Base-by-base conservation (phyloP, 2,888 invertebrate species). In the Drosophila longiperda region DNA sequence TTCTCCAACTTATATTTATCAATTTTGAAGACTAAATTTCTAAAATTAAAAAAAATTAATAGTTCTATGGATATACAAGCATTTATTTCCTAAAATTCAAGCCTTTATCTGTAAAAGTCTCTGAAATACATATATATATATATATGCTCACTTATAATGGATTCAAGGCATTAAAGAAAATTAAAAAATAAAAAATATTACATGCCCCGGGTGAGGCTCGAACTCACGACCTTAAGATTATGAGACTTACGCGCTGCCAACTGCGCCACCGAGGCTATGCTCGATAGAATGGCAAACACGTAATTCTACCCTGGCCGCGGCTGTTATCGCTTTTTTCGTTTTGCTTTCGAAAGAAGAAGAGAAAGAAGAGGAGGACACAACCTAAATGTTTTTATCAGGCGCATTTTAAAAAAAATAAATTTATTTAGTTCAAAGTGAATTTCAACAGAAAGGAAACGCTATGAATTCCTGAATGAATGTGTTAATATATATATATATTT, bases 201-300 rank as follows among this genome's bases (percentile, higher is more conserved):
- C 78, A 82, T 91, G 92, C 91, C 92, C 92, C 92, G 91, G 85
- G 92, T 91, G 91, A 91, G 91, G 92, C 91, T 92, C 88, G 92
- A 92, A 92, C 91, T 92, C 91, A 92, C 91, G 90, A 92, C 92
- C 92, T 92, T 92, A 92, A 92, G 93, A 92, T 92, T 92, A 92
- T 92, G 92, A 92, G 92, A 92, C 92, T 92, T 92, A 92, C 92
- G 92, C 92, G 92, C 92, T 92, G 90, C 92, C 92, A 87, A 92
- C 92, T 92, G 92, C 92, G 92, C 92, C 92, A 92, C 90, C 92
- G 92, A 92, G 92, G 92, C 93, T 80, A 80, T 88, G 75, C 12
- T 6, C 33, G 29, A 2, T n/a, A 1, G 33, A 58, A 62, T 70
- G 66, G 4, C 81, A 69, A 64, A 71, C 70, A 48, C 66, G 32